Evolutionary conservation across 37 sponge, comb jelly and placozoan species (phyloP), one percentile per base, ranked within the genome.

Genomic region (Axinella damicornis): DNA sequence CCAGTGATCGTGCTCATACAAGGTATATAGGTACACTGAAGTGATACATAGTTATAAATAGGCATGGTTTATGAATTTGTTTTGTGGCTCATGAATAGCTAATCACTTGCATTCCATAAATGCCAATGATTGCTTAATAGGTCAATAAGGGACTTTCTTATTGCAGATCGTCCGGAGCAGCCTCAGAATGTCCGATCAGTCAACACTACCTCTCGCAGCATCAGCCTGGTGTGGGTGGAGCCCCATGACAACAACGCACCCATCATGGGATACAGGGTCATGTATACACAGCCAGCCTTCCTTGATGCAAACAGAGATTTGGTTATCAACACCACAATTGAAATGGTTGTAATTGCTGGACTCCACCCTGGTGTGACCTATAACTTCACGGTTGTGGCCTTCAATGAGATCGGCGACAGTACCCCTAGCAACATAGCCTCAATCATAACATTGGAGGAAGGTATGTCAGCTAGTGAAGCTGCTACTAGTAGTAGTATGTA

Each of bases 171-270:
- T 25, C 90, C 90, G 15, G 85, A 89, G 65, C 61, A 68, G 31
- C 83, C 87, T 35, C 77, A 74, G 16, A 64, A 77, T 77, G 35
- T 78, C 34, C 71, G 56, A 37, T 75, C 68, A 15, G 59, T 74
- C 6, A 35, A 85, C 4, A 68, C 82, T 20, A 52, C 72, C 22
- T 77, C 90, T 59, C 74, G 64, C 69, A 68, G 25, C 54, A 53
- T 85, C n/a, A 18, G 40, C 38, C 64, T 89, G 11, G 21, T 24
- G 31, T 86, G 84, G 83, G 69, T 74, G 59, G 89, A 84, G 72
- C 85, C 88, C 74, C 76, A 92, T 71, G 72, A 81, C 57, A 85
- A 80, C 72, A 85, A 88, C 76, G 85, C 85, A 34, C 85, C 83
- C 36, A 85, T 92, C 65, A 32, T 0, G 0, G 83, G 81, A 1